phyloP scores from a whole-genome alignment of 1,140 invertebrate genomes.

The Ladona fulva region DNA sequence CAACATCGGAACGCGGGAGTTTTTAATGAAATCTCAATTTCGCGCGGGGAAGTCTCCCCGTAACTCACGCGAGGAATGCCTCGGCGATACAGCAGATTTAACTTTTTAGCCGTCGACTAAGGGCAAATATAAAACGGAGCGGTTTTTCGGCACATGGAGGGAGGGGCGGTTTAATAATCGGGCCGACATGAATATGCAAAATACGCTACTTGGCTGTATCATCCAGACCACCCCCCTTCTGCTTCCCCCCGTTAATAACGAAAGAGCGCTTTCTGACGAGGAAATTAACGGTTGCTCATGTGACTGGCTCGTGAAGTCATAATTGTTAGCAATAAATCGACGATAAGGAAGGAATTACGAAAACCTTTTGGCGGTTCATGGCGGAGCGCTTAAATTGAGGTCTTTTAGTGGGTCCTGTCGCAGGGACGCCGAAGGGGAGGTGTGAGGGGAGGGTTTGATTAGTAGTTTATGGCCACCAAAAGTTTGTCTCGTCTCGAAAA shows the following conservation, averaged over 20 bases:
- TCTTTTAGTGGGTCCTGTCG: background rate
- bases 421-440: background rate
- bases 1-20: background rate
- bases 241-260: background rate
- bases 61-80: background rate
- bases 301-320: background rate
- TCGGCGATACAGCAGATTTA: background rate
- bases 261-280: background rate
- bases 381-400: background rate
- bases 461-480: background rate
- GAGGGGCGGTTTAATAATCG: background rate
- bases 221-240: background rate
- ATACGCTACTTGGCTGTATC: background rate
- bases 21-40: constrained; percentile 11
- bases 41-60: background rate
- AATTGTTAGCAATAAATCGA: background rate
- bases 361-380: background rate
- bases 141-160: background rate
- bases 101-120: background rate
- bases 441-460: background rate
- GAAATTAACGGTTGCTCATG: background rate
- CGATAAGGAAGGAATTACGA: background rate
- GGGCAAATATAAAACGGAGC: background rate
- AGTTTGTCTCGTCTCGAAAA: too few species aligned
- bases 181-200: background rate